A percentile compares a stretch with the other conserved stretches of the same genome.
These are phyloP conservation scores for Scaptomyza reducta DNA, from an alignment of 2,888 invertebrate genomes.

Conservation along the genomic window DNA sequence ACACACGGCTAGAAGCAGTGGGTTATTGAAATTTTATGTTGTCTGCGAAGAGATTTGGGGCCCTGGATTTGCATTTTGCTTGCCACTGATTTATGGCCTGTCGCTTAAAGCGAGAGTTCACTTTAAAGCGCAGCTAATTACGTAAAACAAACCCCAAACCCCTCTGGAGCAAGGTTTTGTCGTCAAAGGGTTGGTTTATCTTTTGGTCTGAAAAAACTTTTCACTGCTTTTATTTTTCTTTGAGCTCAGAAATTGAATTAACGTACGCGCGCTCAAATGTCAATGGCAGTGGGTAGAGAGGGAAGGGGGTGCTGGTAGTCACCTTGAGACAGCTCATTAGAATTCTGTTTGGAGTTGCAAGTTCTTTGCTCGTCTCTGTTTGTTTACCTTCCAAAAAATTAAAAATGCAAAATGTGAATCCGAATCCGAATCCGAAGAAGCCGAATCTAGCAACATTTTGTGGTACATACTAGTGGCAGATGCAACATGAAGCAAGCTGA, in stretches of 20 bases:
- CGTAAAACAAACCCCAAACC: constrained; percentile 58
- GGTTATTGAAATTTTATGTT: constrained; percentile 76
- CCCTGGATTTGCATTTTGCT: constrained; percentile 63
- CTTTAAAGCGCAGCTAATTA: constrained; percentile 73
- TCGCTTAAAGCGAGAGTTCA: constrained; percentile 1
- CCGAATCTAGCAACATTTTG: constrained; percentile 14
- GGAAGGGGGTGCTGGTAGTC: constrained; percentile 18
- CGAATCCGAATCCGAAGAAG: constrained; percentile 1
- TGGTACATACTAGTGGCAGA: constrained; percentile 4
- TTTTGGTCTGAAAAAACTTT: constrained; percentile 66
- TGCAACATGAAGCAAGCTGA: constrained; percentile 60
- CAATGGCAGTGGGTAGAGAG: constrained; percentile 32
- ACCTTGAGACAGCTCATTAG: constrained; percentile 77
- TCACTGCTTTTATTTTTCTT: constrained; percentile 75
- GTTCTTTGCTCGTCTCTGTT: constrained; percentile 70
- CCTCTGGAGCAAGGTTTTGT: not conserved
- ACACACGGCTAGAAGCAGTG: constrained; percentile 2
- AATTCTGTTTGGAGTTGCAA: constrained; percentile 66
- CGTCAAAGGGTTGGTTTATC: constrained; percentile 71
- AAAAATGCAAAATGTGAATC: constrained; percentile 75
- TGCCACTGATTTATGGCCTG: constrained; percentile 64
- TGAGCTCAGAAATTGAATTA: constrained; percentile 80
- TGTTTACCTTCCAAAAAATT: constrained; percentile 80
- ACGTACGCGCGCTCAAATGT: constrained; percentile 66
- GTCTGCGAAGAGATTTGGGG: constrained; percentile 67